phyloP scores from a whole-genome alignment of 2,113 vertebrate genomes.

The Toxotes jaculatrix region DNA sequence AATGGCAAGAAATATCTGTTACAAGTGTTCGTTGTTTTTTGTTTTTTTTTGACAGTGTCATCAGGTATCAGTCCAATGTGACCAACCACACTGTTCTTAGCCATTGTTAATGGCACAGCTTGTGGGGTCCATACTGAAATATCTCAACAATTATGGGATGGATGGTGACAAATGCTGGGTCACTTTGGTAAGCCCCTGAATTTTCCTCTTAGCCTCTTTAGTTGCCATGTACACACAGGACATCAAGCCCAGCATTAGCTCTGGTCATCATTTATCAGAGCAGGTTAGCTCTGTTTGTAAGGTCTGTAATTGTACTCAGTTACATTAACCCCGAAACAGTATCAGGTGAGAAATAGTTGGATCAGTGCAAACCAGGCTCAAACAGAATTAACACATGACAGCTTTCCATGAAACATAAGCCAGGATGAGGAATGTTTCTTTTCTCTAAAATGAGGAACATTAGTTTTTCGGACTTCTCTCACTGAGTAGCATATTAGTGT shows the following conservation, averaged over 20 bases:
- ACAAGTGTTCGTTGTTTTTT: too few species aligned
- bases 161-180: neutral
- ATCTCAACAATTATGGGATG: neutral
- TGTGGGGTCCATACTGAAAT: neutral
- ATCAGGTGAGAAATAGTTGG: neutral
- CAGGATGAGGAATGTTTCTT: slow-evolving; percentile 26
- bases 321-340: neutral
- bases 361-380: neutral
- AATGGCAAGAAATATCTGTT: neutral
- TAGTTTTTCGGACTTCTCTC: slow-evolving; percentile 27
- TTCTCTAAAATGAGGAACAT: slow-evolving; percentile 27
- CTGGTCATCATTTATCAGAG: neutral
- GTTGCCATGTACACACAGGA: neutral
- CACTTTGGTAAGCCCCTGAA: neutral
- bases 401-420: neutral
- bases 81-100: too few species aligned
- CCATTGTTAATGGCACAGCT: neutral
- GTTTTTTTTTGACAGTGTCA: too few species aligned
- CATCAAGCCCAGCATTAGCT: neutral
- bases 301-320: neutral
- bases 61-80: too few species aligned
- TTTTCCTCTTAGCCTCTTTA: neutral
- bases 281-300: neutral
- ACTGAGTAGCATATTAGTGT: slow-evolving; percentile 51
- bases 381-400: neutral